Percentiles rank a stretch among this genome's conserved stretches.
Evolutionary conservation across 2,113 vertebrate genomes (phyloP).

Genomic region (Phylloscopus trochilus): DNA sequence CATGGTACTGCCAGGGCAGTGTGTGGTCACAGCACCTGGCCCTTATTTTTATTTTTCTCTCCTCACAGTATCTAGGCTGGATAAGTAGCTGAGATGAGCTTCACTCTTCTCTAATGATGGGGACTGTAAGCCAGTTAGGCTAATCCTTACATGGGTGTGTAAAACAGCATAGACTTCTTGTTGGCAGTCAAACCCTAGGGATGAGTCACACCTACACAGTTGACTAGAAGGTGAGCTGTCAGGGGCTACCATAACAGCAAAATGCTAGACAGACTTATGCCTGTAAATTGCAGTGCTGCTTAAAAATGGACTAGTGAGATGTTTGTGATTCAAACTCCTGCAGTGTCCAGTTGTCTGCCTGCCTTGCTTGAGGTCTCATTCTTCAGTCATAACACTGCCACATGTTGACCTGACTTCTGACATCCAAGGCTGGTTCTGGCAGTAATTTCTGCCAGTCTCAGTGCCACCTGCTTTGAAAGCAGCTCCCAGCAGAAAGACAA

Average conservation of each 20-base stretch:
- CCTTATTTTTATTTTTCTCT: background rate
- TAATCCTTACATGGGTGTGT: background rate
- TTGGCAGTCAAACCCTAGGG: background rate
- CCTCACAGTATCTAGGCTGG: background rate
- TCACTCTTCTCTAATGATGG: background rate
- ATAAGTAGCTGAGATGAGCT: background rate
- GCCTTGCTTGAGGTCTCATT: background rate
- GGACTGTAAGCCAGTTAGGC: background rate
- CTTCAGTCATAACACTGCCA: background rate
- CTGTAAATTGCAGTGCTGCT: background rate
- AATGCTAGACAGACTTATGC: background rate
- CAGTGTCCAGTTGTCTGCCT: background rate
- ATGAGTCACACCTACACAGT: background rate
- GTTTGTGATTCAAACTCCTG: background rate
- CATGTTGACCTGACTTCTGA: background rate
- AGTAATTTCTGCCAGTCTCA: background rate
- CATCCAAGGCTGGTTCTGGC: background rate
- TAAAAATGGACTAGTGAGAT: background rate
- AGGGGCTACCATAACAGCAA: background rate
- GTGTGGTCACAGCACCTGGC: background rate
- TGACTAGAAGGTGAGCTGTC: background rate
- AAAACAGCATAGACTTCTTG: background rate
- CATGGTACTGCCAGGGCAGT: background rate
- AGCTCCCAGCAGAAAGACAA: background rate
- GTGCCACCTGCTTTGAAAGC: fast-evolving